Base-by-base conservation (phyloP, 1,140 invertebrate species). In the Euborellia annulipes region DNA sequence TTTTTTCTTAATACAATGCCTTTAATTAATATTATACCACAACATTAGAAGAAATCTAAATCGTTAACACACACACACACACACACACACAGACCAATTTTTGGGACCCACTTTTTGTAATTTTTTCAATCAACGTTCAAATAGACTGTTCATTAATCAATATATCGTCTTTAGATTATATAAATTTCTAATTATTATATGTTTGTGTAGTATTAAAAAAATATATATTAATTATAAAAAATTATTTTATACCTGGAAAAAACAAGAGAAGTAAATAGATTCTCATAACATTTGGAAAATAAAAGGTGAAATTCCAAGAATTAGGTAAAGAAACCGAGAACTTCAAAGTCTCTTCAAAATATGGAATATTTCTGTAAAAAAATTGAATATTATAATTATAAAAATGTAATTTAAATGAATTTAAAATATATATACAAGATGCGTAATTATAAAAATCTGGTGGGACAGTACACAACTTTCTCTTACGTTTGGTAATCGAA, bases 321-420 rank as follows among this genome's bases (percentile, higher is more conserved):
- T 94, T 94, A 2, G 90, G 89, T 56, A 95, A 57, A 1, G 73
- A 65, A 1, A 91, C 54, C 0, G 78, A 79, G 55, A 85, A 91
- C 49, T 67, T 76, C 30, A 75, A 64, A 0, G 85, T 88, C 58
- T 91, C 83, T 52, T 90, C 84, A 62, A 92, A 87, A 55, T 88
- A 89, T 3, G 87, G 84, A 61, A 94, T 85, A 60, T 85, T 79
- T 50, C 73, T 75, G 55, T 27, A 63, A 58, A 40, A 52, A 49
- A 52, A 49, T 45, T 36, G 41, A 52, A 47, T 46, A 51, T 41
- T 34, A 46, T 30, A n/a, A n/a, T 32, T 27, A 27, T 4, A 6
- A 27, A 27, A 27, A 27, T 27, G 11, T 27, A 6, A n/a, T n/a
- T n/a, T n/a, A n/a, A n/a, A n/a, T n/a, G n/a, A n/a, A n/a, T n/a